phyloP scores from a whole-genome alignment of 1,140 invertebrate genomes.

The Hetaerina americana region DNA sequence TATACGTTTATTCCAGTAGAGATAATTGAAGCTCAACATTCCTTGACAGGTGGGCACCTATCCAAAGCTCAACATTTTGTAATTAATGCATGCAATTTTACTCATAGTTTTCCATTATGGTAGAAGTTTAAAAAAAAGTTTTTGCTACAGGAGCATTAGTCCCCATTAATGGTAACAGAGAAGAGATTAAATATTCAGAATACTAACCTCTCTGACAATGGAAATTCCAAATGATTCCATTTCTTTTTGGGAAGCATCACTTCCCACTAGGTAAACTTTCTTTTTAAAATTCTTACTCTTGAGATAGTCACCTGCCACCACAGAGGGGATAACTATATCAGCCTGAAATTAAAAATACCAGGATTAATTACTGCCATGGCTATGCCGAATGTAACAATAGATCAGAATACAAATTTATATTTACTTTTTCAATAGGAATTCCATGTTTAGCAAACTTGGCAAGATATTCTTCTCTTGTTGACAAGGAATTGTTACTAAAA shows the following conservation, averaged over 20 bases:
- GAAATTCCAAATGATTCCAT: not conserved
- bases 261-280: not conserved
- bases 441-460: conserved; percentile 61
- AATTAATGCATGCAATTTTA: too few species aligned
- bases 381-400: too few species aligned
- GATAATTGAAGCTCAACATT: too few species aligned
- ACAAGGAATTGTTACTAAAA: conserved; percentile 89
- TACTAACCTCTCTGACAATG: not conserved
- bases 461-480: conserved; percentile 63
- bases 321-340: not conserved
- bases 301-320: conserved; percentile 61
- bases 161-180: not conserved
- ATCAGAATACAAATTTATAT: not conserved
- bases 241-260: not conserved
- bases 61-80: too few species aligned
- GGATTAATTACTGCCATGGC: too few species aligned
- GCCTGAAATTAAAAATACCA: not conserved
- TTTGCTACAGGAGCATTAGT: too few species aligned
- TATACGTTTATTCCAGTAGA: too few species aligned
- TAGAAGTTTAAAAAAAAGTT: too few species aligned
- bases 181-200: not conserved
- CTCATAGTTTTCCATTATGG: too few species aligned
- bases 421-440: conserved; percentile 45
- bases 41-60: too few species aligned
- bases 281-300: conserved; percentile 45